phyloP scores from a whole-genome alignment of 37 sponge, comb jelly and placozoan genomes.

The Beroe ovata region DNA sequence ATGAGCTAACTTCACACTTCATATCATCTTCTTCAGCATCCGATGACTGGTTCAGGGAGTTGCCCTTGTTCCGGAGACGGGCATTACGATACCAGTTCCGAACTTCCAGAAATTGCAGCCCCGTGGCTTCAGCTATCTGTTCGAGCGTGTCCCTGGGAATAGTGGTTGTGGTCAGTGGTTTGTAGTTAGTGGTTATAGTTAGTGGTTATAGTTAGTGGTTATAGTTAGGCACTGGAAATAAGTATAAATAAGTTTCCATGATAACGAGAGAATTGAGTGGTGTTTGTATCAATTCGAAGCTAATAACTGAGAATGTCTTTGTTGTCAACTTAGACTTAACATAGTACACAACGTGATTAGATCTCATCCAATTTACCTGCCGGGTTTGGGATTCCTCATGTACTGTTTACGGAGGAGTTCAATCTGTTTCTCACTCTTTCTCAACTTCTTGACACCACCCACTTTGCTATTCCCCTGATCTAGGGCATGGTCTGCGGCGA shows the following conservation, averaged over 20 bases:
- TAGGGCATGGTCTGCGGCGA: too few relatives aligned
- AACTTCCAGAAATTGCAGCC: conserved; percentile 44
- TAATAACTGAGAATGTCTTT: too few relatives aligned
- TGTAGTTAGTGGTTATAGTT: background rate
- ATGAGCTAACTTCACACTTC: conserved; percentile 3
- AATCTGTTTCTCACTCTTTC: conserved; percentile 54
- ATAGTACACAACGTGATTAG: too few relatives aligned
- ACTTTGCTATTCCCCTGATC: conserved; percentile 2
- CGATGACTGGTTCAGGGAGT: background rate
- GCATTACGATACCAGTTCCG: conserved; percentile 66
- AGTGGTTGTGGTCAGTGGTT: background rate
- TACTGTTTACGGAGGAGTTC: background rate
- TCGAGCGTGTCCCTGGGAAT: conserved; percentile 12
- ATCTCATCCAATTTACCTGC: too few relatives aligned
- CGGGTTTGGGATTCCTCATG: conserved; percentile 25
- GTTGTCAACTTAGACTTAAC: too few relatives aligned
- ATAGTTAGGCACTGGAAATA: too few relatives aligned
- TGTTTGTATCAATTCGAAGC: too few relatives aligned
- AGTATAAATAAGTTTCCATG: too few relatives aligned
- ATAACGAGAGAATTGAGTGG: too few relatives aligned
- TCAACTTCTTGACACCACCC: conserved; percentile 9
- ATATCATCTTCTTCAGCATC: background rate
- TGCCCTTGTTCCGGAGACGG: conserved; percentile 40
- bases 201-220: background rate
- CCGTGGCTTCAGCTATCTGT: conserved; percentile 18